Evolutionary conservation across 2,113 vertebrate species (phyloP), one percentile per base, ranked within the genome.

Genomic region (Phoenicopterus ruber): DNA sequence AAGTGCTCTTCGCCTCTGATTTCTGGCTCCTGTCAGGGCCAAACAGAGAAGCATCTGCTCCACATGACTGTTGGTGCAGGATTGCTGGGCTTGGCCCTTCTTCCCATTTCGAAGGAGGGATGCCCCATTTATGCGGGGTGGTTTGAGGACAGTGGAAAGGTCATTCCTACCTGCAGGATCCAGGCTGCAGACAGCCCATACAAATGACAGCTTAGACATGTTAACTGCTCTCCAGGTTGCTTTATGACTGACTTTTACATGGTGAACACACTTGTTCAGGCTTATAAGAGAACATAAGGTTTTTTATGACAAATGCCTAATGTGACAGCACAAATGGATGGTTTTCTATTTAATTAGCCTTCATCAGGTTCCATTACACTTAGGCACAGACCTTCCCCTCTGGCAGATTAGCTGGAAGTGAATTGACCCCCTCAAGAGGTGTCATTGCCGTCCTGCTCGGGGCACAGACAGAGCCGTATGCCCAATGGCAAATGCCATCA

Each of bases 281-380:
- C 76, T 93, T 94, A 55, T 88, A 90, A 78, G 78, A 54, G 87
- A 96, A 81, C 72, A 86, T 81, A 86, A 88, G 88, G n/a, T 50
- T 96, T 96, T 94, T 96, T 90, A 96, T 93, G 79, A 93, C 1
- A 5, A 94, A 94, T 86, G 28, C 59, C 88, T 90, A 83, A 88
- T 25, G 49, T 88, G 74, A 94, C 61, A 96, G 63, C 72, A 83
- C 49, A 92, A 95, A 92, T 83, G 59, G 71, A 92, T 67, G 76
- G 46, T 69, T 97, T 96, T 90, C 85, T 71, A 87, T 92, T 94
- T 74, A 92, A 96, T 95, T 86, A 86, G 88, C 46, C 47, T 77
- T 54, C 59, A 79, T 52, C 78, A 88, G 74, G 70, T 93, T 91
- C 49, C 62, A 90, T 42, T 81, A 83, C 62, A 61, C 55, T 83